Percentiles rank a stretch among this genome's conserved stretches.
Evolutionary conservation across 1,140 invertebrate genomes (phyloP).

Genomic region (Drosophila ogumai): DNA sequence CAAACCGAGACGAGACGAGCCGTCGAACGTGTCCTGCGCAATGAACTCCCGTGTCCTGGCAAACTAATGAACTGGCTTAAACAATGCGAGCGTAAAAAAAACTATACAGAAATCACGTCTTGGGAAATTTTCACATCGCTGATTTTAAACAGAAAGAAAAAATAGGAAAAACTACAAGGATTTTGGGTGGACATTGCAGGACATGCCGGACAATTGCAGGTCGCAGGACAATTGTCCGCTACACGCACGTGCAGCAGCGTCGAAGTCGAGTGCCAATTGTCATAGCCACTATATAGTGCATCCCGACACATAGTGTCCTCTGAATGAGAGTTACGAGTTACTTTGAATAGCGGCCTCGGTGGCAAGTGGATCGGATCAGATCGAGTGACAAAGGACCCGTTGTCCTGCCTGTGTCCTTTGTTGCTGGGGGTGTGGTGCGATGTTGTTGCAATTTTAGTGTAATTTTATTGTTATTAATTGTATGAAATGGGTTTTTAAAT

Average conservation of each 20-base stretch:
- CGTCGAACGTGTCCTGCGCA: conserved; percentile 60
- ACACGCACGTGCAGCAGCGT: conserved; percentile 63
- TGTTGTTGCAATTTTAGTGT: conserved; percentile 79
- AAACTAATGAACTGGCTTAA: conserved; percentile 74
- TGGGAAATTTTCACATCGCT: conserved; percentile 73
- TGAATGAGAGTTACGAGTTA: conserved; percentile 72
- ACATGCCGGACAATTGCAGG: conserved; percentile 74
- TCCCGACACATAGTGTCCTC: conserved; percentile 30
- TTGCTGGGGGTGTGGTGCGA: conserved; percentile 57
- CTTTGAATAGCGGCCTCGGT: conserved; percentile 67
- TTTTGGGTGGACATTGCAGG: conserved; percentile 36
- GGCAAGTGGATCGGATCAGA: conserved; percentile 58
- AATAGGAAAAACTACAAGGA: conserved; percentile 2
- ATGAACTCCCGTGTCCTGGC: conserved; percentile 34
- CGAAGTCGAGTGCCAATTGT: conserved; percentile 71
- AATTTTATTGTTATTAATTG: conserved; percentile 81
- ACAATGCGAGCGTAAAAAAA: conserved; percentile 56
- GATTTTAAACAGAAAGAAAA: conserved; percentile 47
- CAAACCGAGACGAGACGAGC: background rate
- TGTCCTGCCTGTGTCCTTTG: conserved; percentile 37
- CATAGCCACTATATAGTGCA: conserved; percentile 12
- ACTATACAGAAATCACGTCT: conserved; percentile 60
- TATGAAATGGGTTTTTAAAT: conserved; percentile 71
- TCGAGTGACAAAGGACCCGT: conserved; percentile 48
- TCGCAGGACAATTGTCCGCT: conserved; percentile 61